Percentiles rank a stretch among this genome's conserved stretches.
phyloP scores from a whole-genome alignment of 2,113 vertebrate genomes.

The Trochalopteron elliotii region DNA sequence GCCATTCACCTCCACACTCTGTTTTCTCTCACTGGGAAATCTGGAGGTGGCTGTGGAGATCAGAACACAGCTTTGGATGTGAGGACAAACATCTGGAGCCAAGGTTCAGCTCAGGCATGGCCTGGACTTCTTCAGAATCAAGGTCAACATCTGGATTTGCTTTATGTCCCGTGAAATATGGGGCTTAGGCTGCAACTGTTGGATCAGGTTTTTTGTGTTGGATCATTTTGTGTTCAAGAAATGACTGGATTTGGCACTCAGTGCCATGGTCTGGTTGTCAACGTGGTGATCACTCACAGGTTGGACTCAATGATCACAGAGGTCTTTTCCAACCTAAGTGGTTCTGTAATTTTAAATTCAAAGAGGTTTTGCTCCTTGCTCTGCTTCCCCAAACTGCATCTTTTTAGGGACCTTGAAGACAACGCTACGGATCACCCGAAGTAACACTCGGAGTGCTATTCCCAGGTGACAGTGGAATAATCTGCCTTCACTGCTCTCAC shows the following conservation, averaged over 20 bases:
- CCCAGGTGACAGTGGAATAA: not conserved
- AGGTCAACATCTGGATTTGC: not conserved
- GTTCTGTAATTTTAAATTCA: not conserved
- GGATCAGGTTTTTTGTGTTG: not conserved
- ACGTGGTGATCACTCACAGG: not conserved
- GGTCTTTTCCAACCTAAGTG: not conserved
- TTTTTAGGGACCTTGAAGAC: not conserved
- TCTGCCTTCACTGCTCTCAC: not conserved
- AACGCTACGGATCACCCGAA: not conserved
- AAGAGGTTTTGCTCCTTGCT: not conserved
- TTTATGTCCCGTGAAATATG: fast-evolving
- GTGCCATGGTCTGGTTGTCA: not conserved
- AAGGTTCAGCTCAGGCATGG: fast-evolving
- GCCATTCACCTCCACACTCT: not conserved
- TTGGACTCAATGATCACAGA: not conserved
- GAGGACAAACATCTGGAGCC: not conserved
- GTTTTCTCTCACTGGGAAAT: not conserved
- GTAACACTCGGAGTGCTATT: not conserved
- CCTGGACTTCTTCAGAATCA: not conserved
- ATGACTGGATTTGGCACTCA: not conserved
- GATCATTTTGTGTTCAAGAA: not conserved
- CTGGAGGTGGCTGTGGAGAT: not conserved
- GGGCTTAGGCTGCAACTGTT: not conserved
- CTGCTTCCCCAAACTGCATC: not conserved
- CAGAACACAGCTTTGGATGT: not conserved